These are phyloP conservation scores for Bilobella aurantiaca DNA, from an alignment of 1,140 invertebrate species.

Conservation along the genomic window DNA sequence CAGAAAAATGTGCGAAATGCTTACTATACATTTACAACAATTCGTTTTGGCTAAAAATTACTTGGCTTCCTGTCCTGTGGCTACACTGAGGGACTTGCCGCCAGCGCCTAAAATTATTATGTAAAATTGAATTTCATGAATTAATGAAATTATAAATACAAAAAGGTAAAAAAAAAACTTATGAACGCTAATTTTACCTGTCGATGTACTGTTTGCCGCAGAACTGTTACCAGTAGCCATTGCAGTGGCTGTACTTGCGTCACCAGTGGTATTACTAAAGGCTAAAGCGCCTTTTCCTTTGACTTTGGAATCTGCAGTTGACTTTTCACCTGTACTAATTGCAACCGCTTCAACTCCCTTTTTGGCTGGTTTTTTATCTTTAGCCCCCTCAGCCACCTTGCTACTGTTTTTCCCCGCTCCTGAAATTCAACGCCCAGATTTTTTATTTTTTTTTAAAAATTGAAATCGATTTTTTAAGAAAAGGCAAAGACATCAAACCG, in stretches of 20 bases:
- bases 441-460: too few species aligned
- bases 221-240: background rate
- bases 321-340: background rate
- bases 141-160: too few species aligned
- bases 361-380: too few species aligned
- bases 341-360: background rate
- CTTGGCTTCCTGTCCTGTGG: background rate
- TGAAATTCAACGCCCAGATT: too few species aligned
- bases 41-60: background rate
- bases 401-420: background rate
- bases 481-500: too few species aligned
- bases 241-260: background rate
- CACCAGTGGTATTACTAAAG: background rate
- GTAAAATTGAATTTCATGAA: background rate
- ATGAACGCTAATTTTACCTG: background rate
- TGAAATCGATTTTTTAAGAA: too few species aligned
- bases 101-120: background rate
- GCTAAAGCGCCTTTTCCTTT: background rate
- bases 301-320: background rate
- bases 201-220: background rate
- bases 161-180: background rate
- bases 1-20: background rate
- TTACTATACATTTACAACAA: background rate
- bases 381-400: too few species aligned
- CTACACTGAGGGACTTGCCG: background rate